Conservation (phyloP, 2,888 invertebrate species). For the Ophraella communa region DNA sequence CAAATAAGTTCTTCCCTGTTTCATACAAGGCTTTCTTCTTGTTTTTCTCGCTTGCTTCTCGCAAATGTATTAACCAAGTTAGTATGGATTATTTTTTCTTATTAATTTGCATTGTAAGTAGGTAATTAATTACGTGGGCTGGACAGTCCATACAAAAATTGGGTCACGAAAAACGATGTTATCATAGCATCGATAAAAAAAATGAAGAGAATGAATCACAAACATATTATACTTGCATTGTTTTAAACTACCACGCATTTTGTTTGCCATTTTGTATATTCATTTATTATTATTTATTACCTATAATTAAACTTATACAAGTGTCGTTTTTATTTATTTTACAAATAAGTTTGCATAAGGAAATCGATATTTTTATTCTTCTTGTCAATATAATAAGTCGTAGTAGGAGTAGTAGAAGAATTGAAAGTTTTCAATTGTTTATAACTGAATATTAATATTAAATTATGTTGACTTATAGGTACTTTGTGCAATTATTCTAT, state of each 20-base stretch:
- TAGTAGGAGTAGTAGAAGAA: neutral
- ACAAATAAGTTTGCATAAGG: neutral
- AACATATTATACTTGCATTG: conserved; percentile 21
- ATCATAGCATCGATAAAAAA: conserved; percentile 11
- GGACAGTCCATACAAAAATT: neutral
- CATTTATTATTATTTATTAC: conserved; percentile 27
- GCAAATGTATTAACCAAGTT: neutral
- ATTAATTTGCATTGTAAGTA: neutral
- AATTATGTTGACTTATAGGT: neutral
- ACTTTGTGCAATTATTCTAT: neutral
- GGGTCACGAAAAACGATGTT: conserved; percentile 12
- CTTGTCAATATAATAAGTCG: neutral
- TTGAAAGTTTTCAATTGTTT: neutral
- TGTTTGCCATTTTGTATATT: conserved; percentile 17
- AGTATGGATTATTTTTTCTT: neutral
- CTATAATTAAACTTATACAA: conserved; percentile 23
- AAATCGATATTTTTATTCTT: conserved; percentile 2
- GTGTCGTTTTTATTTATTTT: conserved; percentile 16
- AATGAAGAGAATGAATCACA: conserved; percentile 16
- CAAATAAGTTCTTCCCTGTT: no score
- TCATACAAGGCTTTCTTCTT: no score
- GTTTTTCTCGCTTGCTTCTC: no score
- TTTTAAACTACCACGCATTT: conserved; percentile 21
- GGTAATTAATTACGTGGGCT: neutral
- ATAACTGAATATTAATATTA: neutral